Percentiles rank a stretch among this genome's conserved stretches.
phyloP scores from a whole-genome alignment of 23 tunicate species.

The Ciona savignyi region DNA sequence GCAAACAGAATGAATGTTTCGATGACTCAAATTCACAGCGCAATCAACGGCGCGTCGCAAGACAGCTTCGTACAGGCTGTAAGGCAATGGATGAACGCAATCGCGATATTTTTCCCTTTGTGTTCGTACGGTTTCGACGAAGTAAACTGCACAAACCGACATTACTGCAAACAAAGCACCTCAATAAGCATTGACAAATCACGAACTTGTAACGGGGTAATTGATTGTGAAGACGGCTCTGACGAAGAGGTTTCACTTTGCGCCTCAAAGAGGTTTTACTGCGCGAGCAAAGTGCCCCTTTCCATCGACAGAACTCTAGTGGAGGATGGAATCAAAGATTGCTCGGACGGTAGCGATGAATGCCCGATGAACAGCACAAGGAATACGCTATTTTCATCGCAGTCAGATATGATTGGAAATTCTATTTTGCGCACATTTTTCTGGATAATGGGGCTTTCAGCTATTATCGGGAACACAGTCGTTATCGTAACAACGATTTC shows the following conservation, averaged over 20 bases:
- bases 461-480: neutral
- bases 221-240: slow-evolving; percentile 5
- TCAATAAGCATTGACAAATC: neutral
- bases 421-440: neutral
- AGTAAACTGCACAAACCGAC: neutral
- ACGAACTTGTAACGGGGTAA: neutral
- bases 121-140: neutral
- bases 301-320: neutral
- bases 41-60: neutral
- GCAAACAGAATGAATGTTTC: neutral
- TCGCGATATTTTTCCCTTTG: neutral
- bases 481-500: neutral
- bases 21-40: neutral
- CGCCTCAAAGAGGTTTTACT: neutral
- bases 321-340: neutral
- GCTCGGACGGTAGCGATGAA: neutral
- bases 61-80: neutral
- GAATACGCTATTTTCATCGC: neutral
- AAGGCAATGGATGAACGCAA: neutral
- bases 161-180: neutral
- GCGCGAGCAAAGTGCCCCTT: neutral
- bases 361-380: neutral
- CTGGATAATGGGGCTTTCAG: neutral
- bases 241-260: neutral
- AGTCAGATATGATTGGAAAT: neutral